phyloP scores from a whole-genome alignment of 1,140 invertebrate genomes.

The Papilio polytes region DNA sequence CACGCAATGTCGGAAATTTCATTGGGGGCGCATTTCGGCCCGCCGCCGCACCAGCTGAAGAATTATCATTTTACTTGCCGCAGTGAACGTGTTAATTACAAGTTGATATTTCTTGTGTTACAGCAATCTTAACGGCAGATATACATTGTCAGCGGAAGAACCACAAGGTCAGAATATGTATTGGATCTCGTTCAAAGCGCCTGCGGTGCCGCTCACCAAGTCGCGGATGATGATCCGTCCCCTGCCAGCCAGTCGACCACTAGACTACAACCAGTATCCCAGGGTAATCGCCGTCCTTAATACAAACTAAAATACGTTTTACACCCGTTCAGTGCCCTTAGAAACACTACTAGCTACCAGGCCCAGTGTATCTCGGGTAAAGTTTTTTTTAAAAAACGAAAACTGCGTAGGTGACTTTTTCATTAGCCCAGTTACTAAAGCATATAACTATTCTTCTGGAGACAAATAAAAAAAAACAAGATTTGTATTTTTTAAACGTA shows the following conservation, averaged over 20 bases:
- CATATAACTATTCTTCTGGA: too few relatives aligned
- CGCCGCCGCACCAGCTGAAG: too few relatives aligned
- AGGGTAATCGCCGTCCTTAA: constrained; percentile 53
- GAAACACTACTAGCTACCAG: background rate
- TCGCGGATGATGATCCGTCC: constrained; percentile 85
- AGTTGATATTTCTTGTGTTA: constrained; percentile 1
- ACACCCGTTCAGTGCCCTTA: background rate
- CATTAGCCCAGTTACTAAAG: background rate
- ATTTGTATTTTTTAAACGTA: too few relatives aligned
- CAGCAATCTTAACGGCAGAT: constrained; percentile 86
- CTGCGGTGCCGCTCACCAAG: constrained; percentile 82
- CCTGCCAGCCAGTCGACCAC: constrained; percentile 68
- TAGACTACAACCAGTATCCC: constrained; percentile 55
- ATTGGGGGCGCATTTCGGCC: too few relatives aligned
- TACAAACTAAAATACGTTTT: background rate
- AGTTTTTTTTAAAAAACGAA: too few relatives aligned
- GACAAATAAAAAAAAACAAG: too few relatives aligned
- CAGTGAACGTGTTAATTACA: too few relatives aligned
- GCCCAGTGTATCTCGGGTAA: background rate
- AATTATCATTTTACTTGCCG: too few relatives aligned
- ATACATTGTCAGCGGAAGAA: constrained; percentile 83
- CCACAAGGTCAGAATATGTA: constrained; percentile 85
- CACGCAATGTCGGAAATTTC: too few relatives aligned
- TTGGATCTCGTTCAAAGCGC: constrained; percentile 86
- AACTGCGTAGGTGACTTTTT: too few relatives aligned